Evolutionary conservation across 2,797 vertebrate genomes (phyloP).

Genomic region (Melanotaenia pygmaea): DNA sequence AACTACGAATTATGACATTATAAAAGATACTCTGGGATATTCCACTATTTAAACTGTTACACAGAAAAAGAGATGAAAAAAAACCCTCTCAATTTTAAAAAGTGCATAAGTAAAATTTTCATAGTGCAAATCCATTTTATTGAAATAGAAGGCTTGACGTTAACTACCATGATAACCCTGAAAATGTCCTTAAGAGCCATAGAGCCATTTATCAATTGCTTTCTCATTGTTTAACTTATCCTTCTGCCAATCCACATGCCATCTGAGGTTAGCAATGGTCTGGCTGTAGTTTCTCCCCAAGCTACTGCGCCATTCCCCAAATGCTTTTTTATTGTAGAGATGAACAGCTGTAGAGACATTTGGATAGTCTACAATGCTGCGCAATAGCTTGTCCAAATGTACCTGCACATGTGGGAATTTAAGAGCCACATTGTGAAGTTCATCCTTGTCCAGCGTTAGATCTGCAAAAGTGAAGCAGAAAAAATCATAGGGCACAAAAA

Average conservation of each 20-base stretch:
- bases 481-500: background rate
- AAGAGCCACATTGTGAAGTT: constrained; percentile 86
- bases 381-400: constrained; percentile 87
- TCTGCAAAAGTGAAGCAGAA: constrained; percentile 80
- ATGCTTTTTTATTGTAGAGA: constrained; percentile 90
- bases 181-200: constrained; percentile 37
- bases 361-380: constrained; percentile 88
- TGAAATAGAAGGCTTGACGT: background rate
- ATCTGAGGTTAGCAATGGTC: constrained; percentile 90
- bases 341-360: constrained; percentile 87
- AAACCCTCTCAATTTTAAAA: background rate
- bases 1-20: background rate
- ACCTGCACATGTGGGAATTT: constrained; percentile 79
- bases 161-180: background rate
- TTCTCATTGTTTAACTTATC: constrained; percentile 81
- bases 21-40: background rate
- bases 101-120: background rate
- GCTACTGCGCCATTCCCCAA: constrained; percentile 86
- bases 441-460: constrained; percentile 87
- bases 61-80: background rate
- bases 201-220: constrained; percentile 89
- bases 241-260: constrained; percentile 93
- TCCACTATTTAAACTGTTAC: background rate
- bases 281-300: constrained; percentile 89
- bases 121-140: too few species aligned